Evolutionary conservation across 2,797 vertebrate genomes (phyloP), one percentile per base, ranked within the genome.

Genomic region (Acrossocheilus wenchowensis): DNA sequence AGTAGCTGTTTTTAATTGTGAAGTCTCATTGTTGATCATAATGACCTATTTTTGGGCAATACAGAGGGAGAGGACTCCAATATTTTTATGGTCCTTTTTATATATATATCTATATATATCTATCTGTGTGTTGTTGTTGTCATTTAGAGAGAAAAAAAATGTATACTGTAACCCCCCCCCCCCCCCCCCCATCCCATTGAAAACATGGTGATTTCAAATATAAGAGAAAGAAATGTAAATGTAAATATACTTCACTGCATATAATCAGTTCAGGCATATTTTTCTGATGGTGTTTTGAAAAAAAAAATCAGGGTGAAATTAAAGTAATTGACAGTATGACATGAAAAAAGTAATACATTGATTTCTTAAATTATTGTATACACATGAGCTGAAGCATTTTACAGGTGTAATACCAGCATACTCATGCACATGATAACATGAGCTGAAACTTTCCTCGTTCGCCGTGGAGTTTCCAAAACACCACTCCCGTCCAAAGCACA

Each of bases 11-110:
- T 94, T 97, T 96, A 96, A 96, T 95, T 93, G 97, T 97, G 96
- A 95, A 62, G 94, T 98, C 96, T 96, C 96, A 97, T 96, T 95
- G 96, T 98, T 97, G 96, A 97, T 95, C 97, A 96, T 97, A 88
- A 97, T 97, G 96, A 96, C 97, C 97, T 99, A 97, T 98, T 99
- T 99, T 99, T 98, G 94, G 98, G 98, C 98, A 99, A 99, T 99
- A 99, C 98, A 97, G 97, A 96, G 84, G 77, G 84, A 86, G 96
- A 97, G 98, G 98, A 97, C 96, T 94, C 94, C 96, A 95, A 95
- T 96, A 96, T 97, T 97, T 97, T 96, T 95, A 96, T 94, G 96
- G 95, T 97, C 97, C 97, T 97, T 97, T 97, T 96, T 97, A 96
- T 90, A 87, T 97, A 30, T 99, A 86, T 89, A 81, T 78, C 4